These are phyloP conservation scores for Lymantria monacha DNA, from an alignment of 2,888 invertebrate species.

Conservation along the genomic window DNA sequence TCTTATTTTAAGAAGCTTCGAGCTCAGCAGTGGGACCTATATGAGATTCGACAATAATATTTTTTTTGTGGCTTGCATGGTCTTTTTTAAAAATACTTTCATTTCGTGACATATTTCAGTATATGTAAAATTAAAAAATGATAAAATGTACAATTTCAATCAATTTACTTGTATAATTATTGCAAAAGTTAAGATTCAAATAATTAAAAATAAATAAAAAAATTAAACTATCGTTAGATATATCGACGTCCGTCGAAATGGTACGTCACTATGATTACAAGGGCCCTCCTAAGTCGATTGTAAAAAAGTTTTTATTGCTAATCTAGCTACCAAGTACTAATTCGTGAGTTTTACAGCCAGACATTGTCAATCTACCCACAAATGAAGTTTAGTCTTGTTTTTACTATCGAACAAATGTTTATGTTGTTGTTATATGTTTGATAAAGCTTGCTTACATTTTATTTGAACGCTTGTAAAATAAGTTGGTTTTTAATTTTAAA, in stretches of 20 bases:
- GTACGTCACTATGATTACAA: slow-evolving; percentile 11
- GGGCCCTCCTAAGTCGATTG: slow-evolving; percentile 53
- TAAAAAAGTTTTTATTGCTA: slow-evolving; percentile 80
- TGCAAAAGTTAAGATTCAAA: too few relatives aligned
- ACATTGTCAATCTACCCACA: slow-evolving; percentile 59
- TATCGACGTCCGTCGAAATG: background rate
- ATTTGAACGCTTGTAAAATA: background rate
- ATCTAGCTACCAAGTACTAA: slow-evolving; percentile 50
- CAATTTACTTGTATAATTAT: too few relatives aligned
- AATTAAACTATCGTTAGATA: background rate
- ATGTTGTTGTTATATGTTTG: slow-evolving; percentile 16
- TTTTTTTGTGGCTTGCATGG: too few relatives aligned
- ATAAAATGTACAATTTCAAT: too few relatives aligned
- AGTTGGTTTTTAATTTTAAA: background rate
- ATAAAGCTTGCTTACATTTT: slow-evolving; percentile 3
- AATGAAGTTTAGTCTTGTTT: slow-evolving; percentile 62
- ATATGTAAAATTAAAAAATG: too few relatives aligned
- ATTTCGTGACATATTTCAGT: too few relatives aligned
- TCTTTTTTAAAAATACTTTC: too few relatives aligned
- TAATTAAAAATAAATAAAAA: background rate
- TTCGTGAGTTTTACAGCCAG: slow-evolving; percentile 47
- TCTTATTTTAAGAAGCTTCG: too few relatives aligned
- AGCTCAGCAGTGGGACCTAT: too few relatives aligned
- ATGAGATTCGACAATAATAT: too few relatives aligned
- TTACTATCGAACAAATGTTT: slow-evolving; percentile 57